Evolutionary conservation across 1,140 invertebrate species (phyloP).

Genomic region (Hylyphantes graminicola): DNA sequence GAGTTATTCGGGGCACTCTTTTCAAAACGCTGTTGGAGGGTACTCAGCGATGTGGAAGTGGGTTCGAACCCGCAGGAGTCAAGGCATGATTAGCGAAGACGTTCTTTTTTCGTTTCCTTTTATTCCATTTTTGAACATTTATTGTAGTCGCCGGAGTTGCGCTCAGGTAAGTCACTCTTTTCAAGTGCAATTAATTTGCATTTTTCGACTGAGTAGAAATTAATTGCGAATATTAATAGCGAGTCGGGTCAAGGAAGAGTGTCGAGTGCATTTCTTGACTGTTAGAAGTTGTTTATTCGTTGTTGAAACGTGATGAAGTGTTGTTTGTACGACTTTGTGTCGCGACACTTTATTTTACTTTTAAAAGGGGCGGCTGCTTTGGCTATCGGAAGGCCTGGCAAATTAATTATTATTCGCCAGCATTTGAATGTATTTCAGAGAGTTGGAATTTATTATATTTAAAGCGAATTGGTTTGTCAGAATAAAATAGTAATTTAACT

Average conservation of each 20-base stretch:
- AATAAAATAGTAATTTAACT: too few relatives aligned
- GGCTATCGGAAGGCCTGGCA: too few relatives aligned
- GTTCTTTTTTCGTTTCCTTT: background rate
- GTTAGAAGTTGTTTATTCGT: constrained; percentile 25
- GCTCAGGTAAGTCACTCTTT: constrained; percentile 11
- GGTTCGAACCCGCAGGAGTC: constrained; percentile 52
- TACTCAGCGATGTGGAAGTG: constrained; percentile 37
- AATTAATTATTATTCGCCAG: too few relatives aligned
- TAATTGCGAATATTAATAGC: constrained; percentile 58
- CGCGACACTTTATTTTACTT: constrained; percentile 21
- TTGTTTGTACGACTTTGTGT: constrained; percentile 19
- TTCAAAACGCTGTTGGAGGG: constrained; percentile 30
- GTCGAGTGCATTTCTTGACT: constrained; percentile 34
- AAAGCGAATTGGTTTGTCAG: too few relatives aligned
- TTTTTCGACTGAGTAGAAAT: constrained; percentile 55
- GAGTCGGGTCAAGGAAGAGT: constrained; percentile 33
- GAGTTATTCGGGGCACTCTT: constrained; percentile 20
- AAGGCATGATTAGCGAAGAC: constrained; percentile 25
- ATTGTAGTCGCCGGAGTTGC: constrained; percentile 16
- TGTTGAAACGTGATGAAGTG: constrained; percentile 51
- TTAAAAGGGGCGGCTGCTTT: background rate
- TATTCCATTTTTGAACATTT: constrained; percentile 23
- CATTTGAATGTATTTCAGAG: too few relatives aligned
- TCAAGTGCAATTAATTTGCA: constrained; percentile 49
- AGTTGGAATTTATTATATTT: too few relatives aligned